phyloP scores from a whole-genome alignment of 2,888 invertebrate genomes.

The Peribatodes rhomboidaria region DNA sequence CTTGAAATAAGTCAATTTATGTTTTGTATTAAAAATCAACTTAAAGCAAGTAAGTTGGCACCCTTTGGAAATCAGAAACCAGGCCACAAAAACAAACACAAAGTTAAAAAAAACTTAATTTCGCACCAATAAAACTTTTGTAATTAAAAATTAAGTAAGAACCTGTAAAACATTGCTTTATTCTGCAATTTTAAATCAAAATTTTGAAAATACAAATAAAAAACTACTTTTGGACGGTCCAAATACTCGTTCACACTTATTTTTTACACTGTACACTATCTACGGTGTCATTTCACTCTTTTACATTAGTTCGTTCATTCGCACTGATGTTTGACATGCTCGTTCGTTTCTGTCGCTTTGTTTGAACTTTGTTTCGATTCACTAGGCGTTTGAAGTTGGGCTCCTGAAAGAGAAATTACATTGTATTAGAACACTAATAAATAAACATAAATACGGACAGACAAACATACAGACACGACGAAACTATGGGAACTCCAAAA shows the following conservation, averaged over 20 bases:
- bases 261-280: conserved; percentile 46
- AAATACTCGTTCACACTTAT: conserved; percentile 34
- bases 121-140: too few relatives aligned
- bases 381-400: conserved; percentile 56
- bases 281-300: conserved; percentile 32
- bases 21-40: neutral
- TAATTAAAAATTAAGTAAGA: too few relatives aligned
- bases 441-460: neutral
- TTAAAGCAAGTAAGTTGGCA: neutral
- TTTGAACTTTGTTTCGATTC: conserved; percentile 63
- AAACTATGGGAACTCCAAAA: too few relatives aligned
- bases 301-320: conserved; percentile 52
- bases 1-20: neutral
- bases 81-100: neutral
- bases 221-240: conserved; percentile 44
- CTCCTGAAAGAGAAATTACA: conserved; percentile 57
- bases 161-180: neutral
- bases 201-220: neutral
- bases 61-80: neutral
- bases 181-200: neutral
- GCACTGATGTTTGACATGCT: conserved; percentile 60
- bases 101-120: too few relatives aligned
- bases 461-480: too few relatives aligned
- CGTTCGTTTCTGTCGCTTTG: conserved; percentile 65
- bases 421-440: neutral